Percentiles rank a stretch among this genome's conserved stretches.
These are phyloP conservation scores for Polyommatus iphigenia DNA, from an alignment of 2,888 invertebrate genomes.

Conservation along the genomic window DNA sequence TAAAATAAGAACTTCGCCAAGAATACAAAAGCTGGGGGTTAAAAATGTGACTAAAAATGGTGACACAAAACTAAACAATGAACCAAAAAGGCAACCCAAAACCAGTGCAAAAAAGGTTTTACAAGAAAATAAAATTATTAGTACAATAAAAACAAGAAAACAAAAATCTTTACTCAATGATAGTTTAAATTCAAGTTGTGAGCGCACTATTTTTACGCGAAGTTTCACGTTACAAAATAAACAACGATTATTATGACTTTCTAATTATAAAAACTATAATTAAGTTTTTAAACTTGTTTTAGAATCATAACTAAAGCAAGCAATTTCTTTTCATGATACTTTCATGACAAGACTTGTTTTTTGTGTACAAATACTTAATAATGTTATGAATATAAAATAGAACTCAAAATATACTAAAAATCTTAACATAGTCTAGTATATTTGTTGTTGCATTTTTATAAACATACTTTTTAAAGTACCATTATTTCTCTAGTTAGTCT, in stretches of 20 bases:
- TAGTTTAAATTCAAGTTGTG: constrained; percentile 16
- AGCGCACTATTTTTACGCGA: constrained; percentile 20
- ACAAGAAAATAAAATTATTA: constrained; percentile 7
- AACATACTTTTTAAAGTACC: no score
- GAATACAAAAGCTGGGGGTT: background rate
- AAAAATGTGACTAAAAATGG: background rate
- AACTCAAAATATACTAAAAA: no score
- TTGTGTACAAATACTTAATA: background rate
- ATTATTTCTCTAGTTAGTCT: background rate
- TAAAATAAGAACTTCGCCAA: background rate
- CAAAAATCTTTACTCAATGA: constrained; percentile 8
- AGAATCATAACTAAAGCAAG: background rate
- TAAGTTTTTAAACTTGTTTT: background rate
- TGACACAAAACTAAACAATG: background rate
- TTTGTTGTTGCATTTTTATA: no score
- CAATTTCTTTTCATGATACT: background rate
- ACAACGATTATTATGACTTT: constrained; percentile 22
- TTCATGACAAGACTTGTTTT: background rate
- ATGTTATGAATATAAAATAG: background rate
- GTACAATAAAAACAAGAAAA: constrained; percentile 14
- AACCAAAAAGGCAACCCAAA: background rate
- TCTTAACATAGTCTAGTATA: background rate
- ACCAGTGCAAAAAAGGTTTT: background rate
- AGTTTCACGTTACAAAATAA: constrained; percentile 13
- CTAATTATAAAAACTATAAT: background rate